A percentile compares a stretch with the other conserved stretches of the same genome.
phyloP scores from a whole-genome alignment of 2,888 invertebrate genomes.

The Copidosoma aretas region DNA sequence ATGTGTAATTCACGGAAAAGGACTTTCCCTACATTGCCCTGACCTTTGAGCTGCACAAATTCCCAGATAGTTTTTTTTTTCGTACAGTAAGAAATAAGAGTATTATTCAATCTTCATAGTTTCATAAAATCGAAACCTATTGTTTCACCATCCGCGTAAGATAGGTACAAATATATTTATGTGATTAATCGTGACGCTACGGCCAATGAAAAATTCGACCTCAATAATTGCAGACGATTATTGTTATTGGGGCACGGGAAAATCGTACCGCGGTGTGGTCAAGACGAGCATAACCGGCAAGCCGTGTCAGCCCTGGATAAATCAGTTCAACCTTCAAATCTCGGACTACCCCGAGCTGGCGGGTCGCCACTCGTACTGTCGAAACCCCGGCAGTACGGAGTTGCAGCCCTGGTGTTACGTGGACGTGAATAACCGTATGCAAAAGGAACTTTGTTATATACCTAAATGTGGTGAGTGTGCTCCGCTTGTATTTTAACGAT shows the following conservation, averaged over 20 bases:
- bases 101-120: too few relatives aligned
- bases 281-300: conserved; percentile 75
- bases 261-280: conserved; percentile 82
- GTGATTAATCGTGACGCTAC: too few relatives aligned
- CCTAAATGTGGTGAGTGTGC: conserved; percentile 79
- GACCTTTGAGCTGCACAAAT: too few relatives aligned
- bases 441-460: conserved; percentile 84
- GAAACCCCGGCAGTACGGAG: conserved; percentile 87
- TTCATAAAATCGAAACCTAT: too few relatives aligned
- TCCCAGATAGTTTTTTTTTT: background rate
- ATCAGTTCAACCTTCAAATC: conserved; percentile 76
- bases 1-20: too few relatives aligned
- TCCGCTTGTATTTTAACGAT: conserved; percentile 1
- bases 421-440: conserved; percentile 71
- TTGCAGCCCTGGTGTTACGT: conserved; percentile 90
- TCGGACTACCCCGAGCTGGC: conserved; percentile 84
- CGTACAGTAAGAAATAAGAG: background rate
- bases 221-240: conserved; percentile 68
- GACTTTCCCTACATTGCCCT: too few relatives aligned
- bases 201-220: too few relatives aligned
- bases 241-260: conserved; percentile 89
- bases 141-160: too few relatives aligned
- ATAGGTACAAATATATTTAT: too few relatives aligned
- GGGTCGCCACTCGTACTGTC: conserved; percentile 85
- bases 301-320: conserved; percentile 85